A percentile compares a stretch with the other conserved stretches of the same genome.
These are phyloP conservation scores for Coregonus clupeaformis DNA, from an alignment of 2,113 vertebrate genomes.

Conservation along the genomic window DNA sequence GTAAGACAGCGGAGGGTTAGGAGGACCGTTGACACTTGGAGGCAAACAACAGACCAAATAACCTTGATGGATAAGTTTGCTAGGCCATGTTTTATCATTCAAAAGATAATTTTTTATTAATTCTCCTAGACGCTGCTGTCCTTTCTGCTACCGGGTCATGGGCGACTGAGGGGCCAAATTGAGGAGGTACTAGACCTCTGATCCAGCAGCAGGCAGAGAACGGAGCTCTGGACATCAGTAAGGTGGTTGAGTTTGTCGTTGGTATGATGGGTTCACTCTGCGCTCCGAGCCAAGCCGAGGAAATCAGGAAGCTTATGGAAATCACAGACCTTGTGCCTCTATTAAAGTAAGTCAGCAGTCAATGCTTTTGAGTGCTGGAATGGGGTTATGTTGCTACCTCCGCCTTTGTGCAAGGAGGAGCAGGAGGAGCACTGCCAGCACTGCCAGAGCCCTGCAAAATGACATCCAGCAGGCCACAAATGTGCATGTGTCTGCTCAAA, in stretches of 20 bases:
- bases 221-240: constrained; percentile 84
- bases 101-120: no score
- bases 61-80: no score
- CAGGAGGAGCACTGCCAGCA: no score
- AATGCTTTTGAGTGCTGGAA: neutral
- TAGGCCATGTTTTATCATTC: no score
- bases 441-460: no score
- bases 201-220: constrained; percentile 98
- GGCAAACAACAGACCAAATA: no score
- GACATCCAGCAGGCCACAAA: no score
- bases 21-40: no score
- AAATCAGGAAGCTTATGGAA: constrained; percentile 85
- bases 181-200: constrained; percentile 90
- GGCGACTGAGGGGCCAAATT: constrained; percentile 83
- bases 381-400: neutral
- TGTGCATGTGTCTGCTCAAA: no score
- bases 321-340: constrained; percentile 85
- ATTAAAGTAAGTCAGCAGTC: constrained; percentile 79
- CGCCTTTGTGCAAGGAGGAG: no score
- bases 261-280: constrained; percentile 93
- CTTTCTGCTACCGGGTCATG: constrained; percentile 87
- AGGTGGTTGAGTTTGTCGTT: constrained; percentile 86
- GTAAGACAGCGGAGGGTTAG: constrained; percentile 43
- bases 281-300: constrained; percentile 88
- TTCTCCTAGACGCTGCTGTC: constrained; percentile 82